A percentile compares a stretch with the other conserved stretches of the same genome.
Evolutionary conservation across 2,797 vertebrate genomes (phyloP).

Genomic region (Gymnothorax javanicus): DNA sequence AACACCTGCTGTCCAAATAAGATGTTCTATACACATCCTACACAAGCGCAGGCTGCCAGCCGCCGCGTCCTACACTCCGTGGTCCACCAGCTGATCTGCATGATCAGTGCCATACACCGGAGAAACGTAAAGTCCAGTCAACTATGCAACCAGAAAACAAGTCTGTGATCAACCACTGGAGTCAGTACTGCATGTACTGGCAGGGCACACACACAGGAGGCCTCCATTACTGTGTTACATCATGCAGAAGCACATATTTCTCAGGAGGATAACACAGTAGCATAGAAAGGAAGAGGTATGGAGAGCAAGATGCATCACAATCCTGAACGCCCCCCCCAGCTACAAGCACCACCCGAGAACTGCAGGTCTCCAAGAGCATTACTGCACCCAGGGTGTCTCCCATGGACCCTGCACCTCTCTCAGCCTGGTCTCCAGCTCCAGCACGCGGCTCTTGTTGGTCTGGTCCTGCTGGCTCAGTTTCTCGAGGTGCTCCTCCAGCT

Average conservation of each 20-base stretch:
- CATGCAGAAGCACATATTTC: neutral
- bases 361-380: neutral
- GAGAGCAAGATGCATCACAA: neutral
- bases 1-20: too few relatives aligned
- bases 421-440: constrained; percentile 55
- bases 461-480: constrained; percentile 97
- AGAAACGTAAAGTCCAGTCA: neutral
- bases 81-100: neutral
- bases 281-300: neutral
- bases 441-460: constrained; percentile 85
- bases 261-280: neutral
- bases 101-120: neutral
- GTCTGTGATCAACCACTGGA: neutral
- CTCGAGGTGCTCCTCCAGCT: constrained; percentile 96
- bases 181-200: neutral
- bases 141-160: too few relatives aligned
- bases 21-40: neutral
- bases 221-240: too few relatives aligned
- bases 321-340: neutral
- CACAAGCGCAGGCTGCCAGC: neutral
- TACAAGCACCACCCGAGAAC: neutral
- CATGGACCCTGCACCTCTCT: constrained; percentile 64
- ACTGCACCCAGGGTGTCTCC: neutral
- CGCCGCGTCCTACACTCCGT: neutral
- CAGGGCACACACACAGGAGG: too few relatives aligned